phyloP scores from a whole-genome alignment of 2,888 invertebrate genomes.

The Monoplex corrugatus region DNA sequence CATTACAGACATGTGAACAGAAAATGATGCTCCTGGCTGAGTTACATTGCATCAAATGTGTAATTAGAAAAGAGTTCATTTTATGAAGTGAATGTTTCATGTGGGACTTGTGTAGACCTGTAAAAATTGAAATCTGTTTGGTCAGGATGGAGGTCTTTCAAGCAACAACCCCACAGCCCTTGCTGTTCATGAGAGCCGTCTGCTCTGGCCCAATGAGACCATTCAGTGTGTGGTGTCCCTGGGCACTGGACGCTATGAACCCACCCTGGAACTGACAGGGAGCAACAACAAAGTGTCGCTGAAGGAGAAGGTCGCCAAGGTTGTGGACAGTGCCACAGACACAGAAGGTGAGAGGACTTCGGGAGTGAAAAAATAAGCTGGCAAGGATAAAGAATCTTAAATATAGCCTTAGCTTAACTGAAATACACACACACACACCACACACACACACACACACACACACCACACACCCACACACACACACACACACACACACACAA shows the following conservation, averaged over 20 bases:
- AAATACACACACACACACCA: background rate
- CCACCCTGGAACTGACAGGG: constrained; percentile 66
- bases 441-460: background rate
- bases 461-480: background rate
- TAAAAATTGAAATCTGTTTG: constrained; percentile 56
- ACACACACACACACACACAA: too few species aligned
- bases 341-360: constrained; percentile 76
- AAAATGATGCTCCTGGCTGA: too few species aligned
- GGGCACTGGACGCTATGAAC: constrained; percentile 86
- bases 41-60: too few species aligned
- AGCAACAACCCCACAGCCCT: constrained; percentile 94
- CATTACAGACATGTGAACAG: too few species aligned
- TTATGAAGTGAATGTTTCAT: too few species aligned
- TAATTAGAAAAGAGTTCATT: too few species aligned
- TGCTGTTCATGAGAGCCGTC: constrained; percentile 92
- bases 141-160: constrained; percentile 90
- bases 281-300: constrained; percentile 83
- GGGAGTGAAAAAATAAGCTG: background rate
- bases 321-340: constrained; percentile 79
- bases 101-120: background rate
- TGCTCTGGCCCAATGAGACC: constrained; percentile 89
- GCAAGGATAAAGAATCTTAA: too few species aligned
- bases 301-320: constrained; percentile 89
- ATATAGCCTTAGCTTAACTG: too few species aligned
- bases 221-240: constrained; percentile 91